Percentiles rank a stretch among this genome's conserved stretches.
These are phyloP conservation scores for Peromyscus melanophrys DNA, from an alignment of 2,797 vertebrate genomes.

Conservation along the genomic window DNA sequence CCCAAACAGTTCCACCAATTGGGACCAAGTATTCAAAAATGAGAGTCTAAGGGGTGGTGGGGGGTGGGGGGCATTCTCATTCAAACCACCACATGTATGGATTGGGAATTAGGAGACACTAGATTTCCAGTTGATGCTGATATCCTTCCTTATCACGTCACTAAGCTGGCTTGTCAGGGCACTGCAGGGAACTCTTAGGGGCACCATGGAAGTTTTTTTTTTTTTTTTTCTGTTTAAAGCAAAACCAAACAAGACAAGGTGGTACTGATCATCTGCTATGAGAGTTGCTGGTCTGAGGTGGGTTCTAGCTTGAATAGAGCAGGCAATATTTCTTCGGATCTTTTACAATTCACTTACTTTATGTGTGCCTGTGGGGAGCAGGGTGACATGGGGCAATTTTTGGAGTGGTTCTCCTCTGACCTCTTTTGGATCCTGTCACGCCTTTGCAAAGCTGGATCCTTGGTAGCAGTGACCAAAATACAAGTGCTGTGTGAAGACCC, in stretches of 20 bases:
- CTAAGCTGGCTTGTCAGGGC: not conserved
- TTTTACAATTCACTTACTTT: not conserved
- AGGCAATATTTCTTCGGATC: not conserved
- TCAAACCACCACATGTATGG: not conserved
- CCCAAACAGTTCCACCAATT: not conserved
- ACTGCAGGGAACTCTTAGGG: not conserved
- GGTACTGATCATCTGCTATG: not conserved
- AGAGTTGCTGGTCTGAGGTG: not conserved
- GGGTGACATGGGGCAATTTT: not conserved
- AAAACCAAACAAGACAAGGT: not conserved
- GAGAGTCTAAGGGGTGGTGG: not conserved
- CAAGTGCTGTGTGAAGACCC: not conserved
- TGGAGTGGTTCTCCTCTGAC: not conserved
- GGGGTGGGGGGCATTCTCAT: not conserved
- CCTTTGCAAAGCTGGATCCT: conserved; percentile 30
- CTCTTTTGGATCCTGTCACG: not conserved
- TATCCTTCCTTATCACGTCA: not conserved
- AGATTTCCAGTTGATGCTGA: not conserved
- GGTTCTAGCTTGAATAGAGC: not conserved
- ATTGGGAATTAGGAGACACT: not conserved
- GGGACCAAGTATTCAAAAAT: not conserved
- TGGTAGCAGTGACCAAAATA: conserved; percentile 23
- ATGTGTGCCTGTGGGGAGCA: not conserved
- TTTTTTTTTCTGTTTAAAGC: not conserved
- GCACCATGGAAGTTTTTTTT: not conserved